These are phyloP conservation scores for Drosophila longiperda DNA, from an alignment of 2,888 invertebrate species.

Conservation along the genomic window DNA sequence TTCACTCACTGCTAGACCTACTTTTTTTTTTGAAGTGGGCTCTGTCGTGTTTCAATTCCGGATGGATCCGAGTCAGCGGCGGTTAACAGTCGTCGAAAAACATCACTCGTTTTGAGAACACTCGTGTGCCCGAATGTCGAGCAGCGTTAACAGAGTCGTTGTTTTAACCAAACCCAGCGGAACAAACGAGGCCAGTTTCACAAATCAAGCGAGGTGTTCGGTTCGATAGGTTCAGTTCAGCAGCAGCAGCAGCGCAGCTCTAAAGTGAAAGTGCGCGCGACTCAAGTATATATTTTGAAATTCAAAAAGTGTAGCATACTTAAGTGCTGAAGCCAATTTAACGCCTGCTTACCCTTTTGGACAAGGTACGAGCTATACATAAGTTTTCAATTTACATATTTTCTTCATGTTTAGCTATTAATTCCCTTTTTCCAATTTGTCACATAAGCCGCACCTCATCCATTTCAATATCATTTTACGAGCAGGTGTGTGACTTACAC, in stretches of 20 bases:
- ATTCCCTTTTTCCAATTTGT: not conserved
- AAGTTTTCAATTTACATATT: conserved; percentile 6
- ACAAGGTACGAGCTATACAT: conserved; percentile 54
- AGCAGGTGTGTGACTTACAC: conserved; percentile 46
- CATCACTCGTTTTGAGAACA: conserved; percentile 40
- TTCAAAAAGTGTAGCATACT: conserved; percentile 61
- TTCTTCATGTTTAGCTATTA: not conserved
- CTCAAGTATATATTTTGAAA: conserved; percentile 47
- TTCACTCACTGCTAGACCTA: conserved; percentile 46
- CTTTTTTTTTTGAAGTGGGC: conserved; percentile 19
- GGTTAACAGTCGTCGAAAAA: conserved; percentile 66
- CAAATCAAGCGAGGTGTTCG: conserved; percentile 80
- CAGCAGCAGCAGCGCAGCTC: conserved; percentile 23
- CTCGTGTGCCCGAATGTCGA: conserved; percentile 42
- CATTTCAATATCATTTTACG: conserved; percentile 31
- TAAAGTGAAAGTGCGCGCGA: conserved; percentile 75
- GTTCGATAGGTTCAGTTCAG: conserved; percentile 75
- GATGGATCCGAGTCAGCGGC: conserved; percentile 21
- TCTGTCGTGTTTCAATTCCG: conserved; percentile 40
- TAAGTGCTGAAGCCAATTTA: conserved; percentile 33
- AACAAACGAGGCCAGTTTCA: conserved; percentile 78
- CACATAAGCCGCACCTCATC: conserved; percentile 1
- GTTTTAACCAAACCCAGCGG: conserved; percentile 65
- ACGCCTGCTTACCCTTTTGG: conserved; percentile 17
- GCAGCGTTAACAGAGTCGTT: conserved; percentile 45